Conservation (phyloP, 2,888 invertebrate species). For the Amorpha juglandis region DNA sequence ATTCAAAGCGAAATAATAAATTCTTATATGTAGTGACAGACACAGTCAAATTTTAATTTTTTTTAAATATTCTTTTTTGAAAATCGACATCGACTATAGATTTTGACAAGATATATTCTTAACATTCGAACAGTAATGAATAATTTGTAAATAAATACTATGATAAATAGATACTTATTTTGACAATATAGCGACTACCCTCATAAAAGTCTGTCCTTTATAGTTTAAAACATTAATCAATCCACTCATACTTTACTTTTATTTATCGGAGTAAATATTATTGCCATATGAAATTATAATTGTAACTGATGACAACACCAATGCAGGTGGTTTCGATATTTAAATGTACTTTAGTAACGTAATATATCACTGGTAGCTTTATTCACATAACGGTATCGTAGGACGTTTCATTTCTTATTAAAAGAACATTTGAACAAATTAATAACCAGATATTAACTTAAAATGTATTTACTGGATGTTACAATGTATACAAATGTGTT, state of each 20-base stretch:
- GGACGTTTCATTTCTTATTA: conserved; percentile 16
- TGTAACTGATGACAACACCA: conserved; percentile 54
- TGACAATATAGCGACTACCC: conserved; percentile 5
- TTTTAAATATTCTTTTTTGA: background rate
- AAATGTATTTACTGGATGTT: background rate
- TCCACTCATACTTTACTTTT: conserved; percentile 33
- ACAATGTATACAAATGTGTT: conserved; percentile 13
- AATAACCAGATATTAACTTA: conserved; percentile 6
- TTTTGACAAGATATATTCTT: no score
- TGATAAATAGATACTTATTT: conserved; percentile 12
- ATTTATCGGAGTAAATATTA: conserved; percentile 34
- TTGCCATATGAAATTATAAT: conserved; percentile 51
- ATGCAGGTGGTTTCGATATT: conserved; percentile 47
- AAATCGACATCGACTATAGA: background rate
- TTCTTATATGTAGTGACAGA: background rate
- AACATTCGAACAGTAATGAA: no score
- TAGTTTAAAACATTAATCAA: conserved; percentile 11
- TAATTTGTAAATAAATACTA: no score
- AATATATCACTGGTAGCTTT: no score
- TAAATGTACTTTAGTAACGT: no score
- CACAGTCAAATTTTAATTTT: background rate
- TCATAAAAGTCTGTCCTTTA: conserved; percentile 22
- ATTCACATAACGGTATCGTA: conserved; percentile 19
- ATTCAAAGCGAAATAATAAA: background rate
- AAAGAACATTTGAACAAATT: background rate